Percentiles rank a stretch among this genome's conserved stretches.
Evolutionary conservation across 2,888 invertebrate species (phyloP).

Genomic region (Drosophila merina): DNA sequence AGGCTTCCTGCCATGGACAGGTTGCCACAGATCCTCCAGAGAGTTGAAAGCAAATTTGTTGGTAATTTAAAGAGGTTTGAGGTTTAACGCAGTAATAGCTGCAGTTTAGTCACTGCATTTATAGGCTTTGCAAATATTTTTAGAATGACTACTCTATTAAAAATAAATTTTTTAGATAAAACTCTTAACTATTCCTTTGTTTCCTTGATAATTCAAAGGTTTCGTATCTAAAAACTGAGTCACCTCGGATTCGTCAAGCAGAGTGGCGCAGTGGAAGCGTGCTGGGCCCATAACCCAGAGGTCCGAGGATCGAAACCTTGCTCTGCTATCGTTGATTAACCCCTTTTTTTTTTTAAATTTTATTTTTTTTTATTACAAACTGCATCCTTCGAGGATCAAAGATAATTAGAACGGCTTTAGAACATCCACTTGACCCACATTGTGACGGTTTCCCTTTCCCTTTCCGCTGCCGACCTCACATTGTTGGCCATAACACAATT

Average conservation of each 20-base stretch:
- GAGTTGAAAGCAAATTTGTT: not conserved
- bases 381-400: constrained; percentile 1
- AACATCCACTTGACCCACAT: constrained; percentile 41
- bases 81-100: no score
- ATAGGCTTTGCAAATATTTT: no score
- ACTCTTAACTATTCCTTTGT: no score
- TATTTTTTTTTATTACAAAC: not conserved
- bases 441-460: constrained; percentile 32
- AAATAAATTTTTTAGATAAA: no score
- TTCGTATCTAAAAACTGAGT: not conserved
- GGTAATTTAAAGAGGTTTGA: no score
- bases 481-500: constrained; percentile 56
- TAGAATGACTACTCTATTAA: no score
- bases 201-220: not conserved
- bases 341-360: not conserved
- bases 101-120: no score
- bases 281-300: constrained; percentile 46
- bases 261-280: constrained; percentile 46
- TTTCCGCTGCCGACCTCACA: constrained; percentile 38
- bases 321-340: constrained; percentile 11
- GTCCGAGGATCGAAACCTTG: constrained; percentile 47
- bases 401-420: constrained; percentile 3
- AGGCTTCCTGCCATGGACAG: constrained; percentile 49
- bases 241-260: not conserved
- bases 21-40: constrained; percentile 2